Evolutionary conservation across 2,113 vertebrate genomes (phyloP), one percentile per base, ranked within the genome.

Genomic region (Herpetotheres cachinnans): DNA sequence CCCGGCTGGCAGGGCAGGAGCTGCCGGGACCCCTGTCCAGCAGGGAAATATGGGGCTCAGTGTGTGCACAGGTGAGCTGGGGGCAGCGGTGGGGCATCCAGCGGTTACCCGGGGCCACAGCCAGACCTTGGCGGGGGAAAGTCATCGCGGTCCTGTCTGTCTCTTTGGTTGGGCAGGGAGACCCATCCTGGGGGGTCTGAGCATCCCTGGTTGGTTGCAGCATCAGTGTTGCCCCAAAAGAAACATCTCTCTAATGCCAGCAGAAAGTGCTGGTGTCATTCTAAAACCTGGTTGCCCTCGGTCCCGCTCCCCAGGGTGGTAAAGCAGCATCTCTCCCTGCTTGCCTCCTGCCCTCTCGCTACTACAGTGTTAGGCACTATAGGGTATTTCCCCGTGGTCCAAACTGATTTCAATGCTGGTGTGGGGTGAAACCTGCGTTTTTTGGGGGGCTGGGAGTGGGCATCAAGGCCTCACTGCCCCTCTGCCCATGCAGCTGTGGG

Each of bases 401-500:
- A 34, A 44, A 62, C 12, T 2, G 15, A 42, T 55, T 36, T 58
- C 5, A 20, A 0, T 11, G 44, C 14, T 0, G 26, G 16, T 6
- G 21, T 38, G 62, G 84, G 78, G 11, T 16, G 40, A 56, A 47
- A 88, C 4, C 27, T 76, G 32, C 7, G 1, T 49, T 36, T 59
- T 3, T 76, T 36, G 26, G 22, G 9, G 27, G 13, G 7, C 9
- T 4, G 3, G 10, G 55, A 29, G 11, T 52, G 34, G 55, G 2
- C 4, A 5, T 27, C 5, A 21, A 54, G 47, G 34, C 52, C 42
- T 65, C 61, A 27, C 20, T 10, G 7, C 34, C 38, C 42, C 32
- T 87, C 21, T 89, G 93, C 36, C 95, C 71, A 20, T 15, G 10
- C 90, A 99, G 99, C 21, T 99, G 99, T 34, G 99, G 99, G 74